Evolutionary conservation across 2,888 invertebrate genomes (phyloP).

Genomic region (Dryobotodes eremita): DNA sequence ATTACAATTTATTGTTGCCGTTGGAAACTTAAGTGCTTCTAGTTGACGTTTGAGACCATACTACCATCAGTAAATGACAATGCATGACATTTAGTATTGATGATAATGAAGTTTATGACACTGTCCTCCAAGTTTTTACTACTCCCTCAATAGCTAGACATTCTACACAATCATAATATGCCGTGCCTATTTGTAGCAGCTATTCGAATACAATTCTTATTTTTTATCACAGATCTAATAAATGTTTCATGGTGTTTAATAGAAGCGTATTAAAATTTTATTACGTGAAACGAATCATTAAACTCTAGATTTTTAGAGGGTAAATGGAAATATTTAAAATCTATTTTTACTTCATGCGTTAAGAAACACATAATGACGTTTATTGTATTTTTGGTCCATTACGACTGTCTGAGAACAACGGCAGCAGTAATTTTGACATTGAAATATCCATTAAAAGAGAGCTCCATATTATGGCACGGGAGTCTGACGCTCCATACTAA

Average conservation of each 20-base stretch:
- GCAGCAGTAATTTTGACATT: conserved; percentile 60
- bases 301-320: neutral
- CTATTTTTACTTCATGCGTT: neutral
- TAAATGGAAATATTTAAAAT: neutral
- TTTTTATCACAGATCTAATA: conserved; percentile 1
- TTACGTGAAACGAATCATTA: conserved; percentile 11
- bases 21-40: neutral
- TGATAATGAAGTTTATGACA: conserved; percentile 28
- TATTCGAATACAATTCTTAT: conserved; percentile 1
- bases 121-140: conserved; percentile 13
- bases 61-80: neutral
- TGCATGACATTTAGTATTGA: neutral
- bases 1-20: neutral
- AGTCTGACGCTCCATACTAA: conserved; percentile 41
- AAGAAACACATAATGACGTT: neutral
- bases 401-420: conserved; percentile 58
- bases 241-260: conserved; percentile 14
- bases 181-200: conserved; percentile 2
- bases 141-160: neutral
- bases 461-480: conserved; percentile 13
- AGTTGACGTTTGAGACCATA: neutral
- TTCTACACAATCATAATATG: conserved; percentile 7
- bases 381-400: conserved; percentile 18
- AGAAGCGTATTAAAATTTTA: neutral
- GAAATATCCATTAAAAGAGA: conserved; percentile 58